Percentiles rank a stretch among this genome's conserved stretches.
Conservation (phyloP, 2,888 invertebrate species). For the Caenorhabditis afra region DNA sequence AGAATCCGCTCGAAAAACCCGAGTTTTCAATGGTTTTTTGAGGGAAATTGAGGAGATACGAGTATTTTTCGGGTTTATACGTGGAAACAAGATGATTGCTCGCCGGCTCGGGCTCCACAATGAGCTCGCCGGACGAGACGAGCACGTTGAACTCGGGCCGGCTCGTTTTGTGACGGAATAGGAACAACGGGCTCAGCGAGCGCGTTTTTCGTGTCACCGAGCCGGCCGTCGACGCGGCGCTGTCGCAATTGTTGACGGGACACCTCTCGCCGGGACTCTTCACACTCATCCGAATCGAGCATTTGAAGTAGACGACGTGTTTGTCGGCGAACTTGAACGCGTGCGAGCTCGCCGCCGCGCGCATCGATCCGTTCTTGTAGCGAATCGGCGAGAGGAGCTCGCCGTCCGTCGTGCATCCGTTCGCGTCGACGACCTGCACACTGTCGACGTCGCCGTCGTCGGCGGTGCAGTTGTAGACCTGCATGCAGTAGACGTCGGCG, state of each 20-base stretch:
- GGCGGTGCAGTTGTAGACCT: conserved; percentile 56
- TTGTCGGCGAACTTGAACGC: conserved; percentile 60
- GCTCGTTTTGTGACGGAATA: conserved; percentile 11
- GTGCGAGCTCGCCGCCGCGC: conserved; percentile 55
- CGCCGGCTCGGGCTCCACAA: conserved; percentile 41
- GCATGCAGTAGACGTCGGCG: conserved; percentile 57
- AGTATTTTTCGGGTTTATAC: conserved; percentile 38
- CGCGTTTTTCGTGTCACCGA: conserved; percentile 24
- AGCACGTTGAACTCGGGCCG: conserved; percentile 24
- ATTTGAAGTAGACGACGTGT: conserved; percentile 57
- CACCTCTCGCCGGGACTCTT: conserved; percentile 44
- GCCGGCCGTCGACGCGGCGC: conserved; percentile 18
- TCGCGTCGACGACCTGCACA: conserved; percentile 48
- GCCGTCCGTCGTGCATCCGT: conserved; percentile 52
- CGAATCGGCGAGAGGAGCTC: conserved; percentile 54
- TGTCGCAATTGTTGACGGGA: conserved; percentile 58
- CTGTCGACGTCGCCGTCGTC: conserved; percentile 47
- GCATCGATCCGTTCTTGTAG: conserved; percentile 46
- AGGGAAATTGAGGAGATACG: neutral
- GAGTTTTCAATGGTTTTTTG: neutral
- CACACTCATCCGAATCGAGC: conserved; percentile 48
- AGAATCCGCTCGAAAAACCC: neutral
- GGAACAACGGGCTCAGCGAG: conserved; percentile 12
- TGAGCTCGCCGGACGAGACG: conserved; percentile 43
- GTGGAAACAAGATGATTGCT: conserved; percentile 45